A percentile compares a stretch with the other conserved stretches of the same genome.
These are phyloP conservation scores for Nycteola revayana DNA, from an alignment of 2,888 invertebrate genomes.

Conservation along the genomic window DNA sequence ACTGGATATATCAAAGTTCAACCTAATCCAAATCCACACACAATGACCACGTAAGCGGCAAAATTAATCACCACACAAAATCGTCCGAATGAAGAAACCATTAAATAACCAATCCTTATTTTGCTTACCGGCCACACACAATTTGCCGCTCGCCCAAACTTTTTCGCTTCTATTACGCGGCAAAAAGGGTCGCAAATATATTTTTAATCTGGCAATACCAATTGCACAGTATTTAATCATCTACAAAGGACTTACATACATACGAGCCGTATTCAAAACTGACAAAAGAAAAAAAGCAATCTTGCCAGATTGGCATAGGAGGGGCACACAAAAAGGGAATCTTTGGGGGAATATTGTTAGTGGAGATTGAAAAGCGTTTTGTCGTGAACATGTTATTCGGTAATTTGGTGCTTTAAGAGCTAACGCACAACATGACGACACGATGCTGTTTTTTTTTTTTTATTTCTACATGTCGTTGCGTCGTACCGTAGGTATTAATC, in stretches of 20 bases:
- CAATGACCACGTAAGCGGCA: slow-evolving; percentile 40
- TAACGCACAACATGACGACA: slow-evolving; percentile 12
- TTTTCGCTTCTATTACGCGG: slow-evolving; percentile 32
- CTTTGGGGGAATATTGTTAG: slow-evolving; percentile 62
- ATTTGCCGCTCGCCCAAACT: slow-evolving; percentile 18
- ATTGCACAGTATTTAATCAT: slow-evolving; percentile 73
- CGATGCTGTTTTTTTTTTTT: not conserved
- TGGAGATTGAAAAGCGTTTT: slow-evolving; percentile 77
- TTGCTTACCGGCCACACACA: slow-evolving; percentile 38
- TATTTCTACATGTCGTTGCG: too few species aligned
- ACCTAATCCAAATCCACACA: slow-evolving; percentile 15
- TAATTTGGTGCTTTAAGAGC: slow-evolving; percentile 76
- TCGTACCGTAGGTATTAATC: too few species aligned
- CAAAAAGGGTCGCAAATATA: slow-evolving; percentile 41
- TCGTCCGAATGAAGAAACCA: slow-evolving; percentile 74
- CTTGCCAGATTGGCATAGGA: slow-evolving; percentile 79
- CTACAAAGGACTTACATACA: slow-evolving; percentile 73
- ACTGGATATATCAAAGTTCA: slow-evolving; percentile 11
- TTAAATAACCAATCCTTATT: slow-evolving; percentile 76
- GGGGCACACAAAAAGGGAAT: slow-evolving; percentile 44
- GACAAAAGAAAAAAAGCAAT: slow-evolving; percentile 82
- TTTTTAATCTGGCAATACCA: slow-evolving; percentile 37
- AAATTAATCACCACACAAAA: slow-evolving; percentile 72
- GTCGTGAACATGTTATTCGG: slow-evolving; percentile 79
- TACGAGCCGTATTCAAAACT: slow-evolving; percentile 74